phyloP scores from a whole-genome alignment of 2,888 invertebrate genomes.

The Ectobius pallidus region DNA sequence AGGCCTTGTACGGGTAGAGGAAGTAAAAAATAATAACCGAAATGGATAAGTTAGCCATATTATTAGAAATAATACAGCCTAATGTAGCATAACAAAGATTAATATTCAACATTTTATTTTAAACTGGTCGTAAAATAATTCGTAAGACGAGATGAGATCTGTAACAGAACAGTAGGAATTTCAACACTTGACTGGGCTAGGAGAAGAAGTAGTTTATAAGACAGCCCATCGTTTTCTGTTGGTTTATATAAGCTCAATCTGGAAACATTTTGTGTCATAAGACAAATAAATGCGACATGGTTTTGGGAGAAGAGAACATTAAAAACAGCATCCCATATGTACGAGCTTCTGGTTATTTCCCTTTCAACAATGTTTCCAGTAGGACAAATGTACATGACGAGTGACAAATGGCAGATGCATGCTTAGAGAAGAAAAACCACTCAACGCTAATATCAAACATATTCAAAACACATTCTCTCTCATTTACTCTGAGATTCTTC shows the following conservation, averaged over 20 bases:
- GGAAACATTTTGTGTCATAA: slow-evolving; percentile 38
- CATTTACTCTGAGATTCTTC: not conserved
- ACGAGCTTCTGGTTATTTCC: slow-evolving; percentile 31
- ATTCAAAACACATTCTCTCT: not conserved
- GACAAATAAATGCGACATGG: slow-evolving; percentile 36
- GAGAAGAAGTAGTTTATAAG: slow-evolving; percentile 12
- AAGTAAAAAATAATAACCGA: no score
- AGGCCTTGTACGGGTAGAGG: no score
- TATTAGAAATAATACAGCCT: no score
- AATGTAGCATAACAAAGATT: no score
- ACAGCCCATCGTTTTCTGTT: slow-evolving; percentile 14
- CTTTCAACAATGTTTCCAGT: slow-evolving; percentile 26
- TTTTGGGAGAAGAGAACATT: not conserved
- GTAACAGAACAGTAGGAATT: no score
- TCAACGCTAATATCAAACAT: not conserved
- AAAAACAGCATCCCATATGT: slow-evolving; percentile 7
- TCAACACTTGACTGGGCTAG: slow-evolving; percentile 11
- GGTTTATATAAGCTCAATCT: slow-evolving; percentile 40
- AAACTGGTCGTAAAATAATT: no score
- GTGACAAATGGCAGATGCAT: slow-evolving; percentile 34
- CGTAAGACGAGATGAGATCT: no score
- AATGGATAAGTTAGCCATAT: no score
- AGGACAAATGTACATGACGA: slow-evolving; percentile 32
- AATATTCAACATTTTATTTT: no score
- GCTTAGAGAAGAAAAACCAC: not conserved